These are phyloP conservation scores for Lithodes maja DNA, from an alignment of 2,888 invertebrate species.

Conservation along the genomic window DNA sequence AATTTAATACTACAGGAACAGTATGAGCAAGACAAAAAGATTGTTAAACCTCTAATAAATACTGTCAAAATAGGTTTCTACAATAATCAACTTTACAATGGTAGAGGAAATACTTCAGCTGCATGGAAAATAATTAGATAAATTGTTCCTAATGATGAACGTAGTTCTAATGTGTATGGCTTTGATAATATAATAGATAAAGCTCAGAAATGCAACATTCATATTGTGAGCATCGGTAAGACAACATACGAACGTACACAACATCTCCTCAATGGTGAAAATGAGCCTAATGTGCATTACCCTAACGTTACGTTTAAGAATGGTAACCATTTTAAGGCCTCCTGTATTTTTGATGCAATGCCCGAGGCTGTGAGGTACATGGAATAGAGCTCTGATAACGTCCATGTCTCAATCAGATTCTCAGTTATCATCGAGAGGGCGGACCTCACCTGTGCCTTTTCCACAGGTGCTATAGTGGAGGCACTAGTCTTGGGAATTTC, in stretches of 20 bases:
- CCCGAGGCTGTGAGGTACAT: slow-evolving; percentile 6
- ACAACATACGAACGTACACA: neutral
- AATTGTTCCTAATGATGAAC: neutral
- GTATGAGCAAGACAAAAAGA: neutral
- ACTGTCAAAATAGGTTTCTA: neutral
- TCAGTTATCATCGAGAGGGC: slow-evolving; percentile 5
- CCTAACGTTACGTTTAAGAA: too few relatives aligned
- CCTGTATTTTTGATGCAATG: slow-evolving; percentile 9
- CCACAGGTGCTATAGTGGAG: neutral
- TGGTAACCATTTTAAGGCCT: too few relatives aligned
- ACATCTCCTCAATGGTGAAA: neutral
- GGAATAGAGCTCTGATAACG: slow-evolving; percentile 25
- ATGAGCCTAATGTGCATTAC: neutral
- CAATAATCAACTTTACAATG: neutral
- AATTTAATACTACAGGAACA: neutral
- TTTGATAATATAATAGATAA: neutral
- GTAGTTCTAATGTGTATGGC: neutral
- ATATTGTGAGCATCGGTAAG: neutral
- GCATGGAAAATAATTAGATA: slow-evolving; percentile 12
- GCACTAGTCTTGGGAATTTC: neutral
- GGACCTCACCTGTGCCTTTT: slow-evolving; percentile 5
- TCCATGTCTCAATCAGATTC: slow-evolving; percentile 20
- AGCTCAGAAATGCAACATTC: neutral
- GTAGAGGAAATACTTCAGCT: slow-evolving; percentile 8
- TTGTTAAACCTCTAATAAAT: neutral